Percentiles rank a stretch among this genome's conserved stretches.
Conservation (phyloP, 2,113 vertebrate species). For the Procavia capensis region DNA sequence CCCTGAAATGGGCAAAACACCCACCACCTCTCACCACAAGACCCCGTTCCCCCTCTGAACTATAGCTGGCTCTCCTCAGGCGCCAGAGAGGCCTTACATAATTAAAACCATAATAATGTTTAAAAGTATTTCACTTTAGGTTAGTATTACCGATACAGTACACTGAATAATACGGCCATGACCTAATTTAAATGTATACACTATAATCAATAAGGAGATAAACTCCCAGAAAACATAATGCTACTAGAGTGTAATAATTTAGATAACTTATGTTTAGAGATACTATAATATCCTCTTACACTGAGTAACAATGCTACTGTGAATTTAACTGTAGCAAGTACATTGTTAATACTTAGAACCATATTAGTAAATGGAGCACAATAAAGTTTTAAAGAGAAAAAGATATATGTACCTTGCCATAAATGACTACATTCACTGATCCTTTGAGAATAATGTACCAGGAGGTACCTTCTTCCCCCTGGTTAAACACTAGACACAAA, state of each 20-base stretch:
- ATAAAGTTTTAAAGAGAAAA: constrained; percentile 79
- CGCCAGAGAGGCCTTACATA: neutral
- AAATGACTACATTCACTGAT: constrained; percentile 99
- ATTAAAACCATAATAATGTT: constrained; percentile 4
- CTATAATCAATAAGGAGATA: constrained; percentile 46
- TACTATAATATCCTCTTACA: constrained; percentile 64
- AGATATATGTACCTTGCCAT: constrained; percentile 94
- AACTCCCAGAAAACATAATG: constrained; percentile 54
- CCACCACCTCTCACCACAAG: neutral
- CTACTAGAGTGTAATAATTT: constrained; percentile 53
- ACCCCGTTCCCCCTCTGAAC: neutral
- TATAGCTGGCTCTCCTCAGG: neutral
- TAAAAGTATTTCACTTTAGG: neutral
- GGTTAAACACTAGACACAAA: constrained; percentile 95
- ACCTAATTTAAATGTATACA: constrained; percentile 60
- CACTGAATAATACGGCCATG: constrained; percentile 44
- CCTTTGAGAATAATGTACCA: constrained; percentile 99
- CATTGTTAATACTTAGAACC: constrained; percentile 70
- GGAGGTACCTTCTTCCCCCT: constrained; percentile 99
- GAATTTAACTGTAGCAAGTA: constrained; percentile 63
- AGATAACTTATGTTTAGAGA: constrained; percentile 69
- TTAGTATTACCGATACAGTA: constrained; percentile 28
- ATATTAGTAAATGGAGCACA: constrained; percentile 72
- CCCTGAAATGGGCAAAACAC: neutral
- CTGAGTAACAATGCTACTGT: constrained; percentile 57